These are phyloP conservation scores for Siniperca knerii DNA, from an alignment of 2,113 vertebrate species.

Conservation along the genomic window DNA sequence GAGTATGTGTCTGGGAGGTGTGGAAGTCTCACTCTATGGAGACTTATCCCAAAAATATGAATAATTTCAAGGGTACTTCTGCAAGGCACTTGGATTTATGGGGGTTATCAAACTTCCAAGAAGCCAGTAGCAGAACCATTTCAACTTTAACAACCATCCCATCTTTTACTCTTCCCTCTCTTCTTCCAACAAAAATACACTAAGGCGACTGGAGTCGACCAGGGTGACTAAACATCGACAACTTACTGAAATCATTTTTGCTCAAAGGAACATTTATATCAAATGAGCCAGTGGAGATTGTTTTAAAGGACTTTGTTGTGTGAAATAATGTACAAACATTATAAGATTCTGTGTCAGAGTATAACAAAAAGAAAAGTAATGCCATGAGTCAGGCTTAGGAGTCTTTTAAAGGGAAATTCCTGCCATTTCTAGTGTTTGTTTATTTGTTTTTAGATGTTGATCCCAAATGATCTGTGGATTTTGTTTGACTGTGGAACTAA, in stretches of 20 bases:
- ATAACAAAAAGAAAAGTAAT: not conserved
- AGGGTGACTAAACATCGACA: not conserved
- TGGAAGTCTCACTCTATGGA: not conserved
- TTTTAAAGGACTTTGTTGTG: not conserved
- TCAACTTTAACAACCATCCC: not conserved
- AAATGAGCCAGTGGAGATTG: not conserved
- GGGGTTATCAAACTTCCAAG: not conserved
- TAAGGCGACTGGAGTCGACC: not conserved
- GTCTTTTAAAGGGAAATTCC: not conserved
- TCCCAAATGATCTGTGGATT: not conserved
- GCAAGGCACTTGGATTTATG: slow-evolving; percentile 11
- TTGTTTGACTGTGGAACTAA: not conserved
- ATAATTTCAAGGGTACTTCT: not conserved
- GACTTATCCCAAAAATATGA: not conserved
- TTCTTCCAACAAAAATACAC: not conserved
- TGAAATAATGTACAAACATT: not conserved
- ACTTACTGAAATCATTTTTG: not conserved
- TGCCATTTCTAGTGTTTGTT: not conserved
- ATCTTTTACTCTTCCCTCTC: not conserved
- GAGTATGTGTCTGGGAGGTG: not conserved
- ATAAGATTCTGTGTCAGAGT: not conserved
- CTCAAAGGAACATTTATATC: not conserved
- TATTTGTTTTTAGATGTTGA: not conserved
- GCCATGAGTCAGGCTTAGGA: not conserved
- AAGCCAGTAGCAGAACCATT: not conserved